Percentiles rank a stretch among this genome's conserved stretches.
These are phyloP conservation scores for Lymantria dispar DNA, from an alignment of 2,888 invertebrate genomes.

Conservation along the genomic window DNA sequence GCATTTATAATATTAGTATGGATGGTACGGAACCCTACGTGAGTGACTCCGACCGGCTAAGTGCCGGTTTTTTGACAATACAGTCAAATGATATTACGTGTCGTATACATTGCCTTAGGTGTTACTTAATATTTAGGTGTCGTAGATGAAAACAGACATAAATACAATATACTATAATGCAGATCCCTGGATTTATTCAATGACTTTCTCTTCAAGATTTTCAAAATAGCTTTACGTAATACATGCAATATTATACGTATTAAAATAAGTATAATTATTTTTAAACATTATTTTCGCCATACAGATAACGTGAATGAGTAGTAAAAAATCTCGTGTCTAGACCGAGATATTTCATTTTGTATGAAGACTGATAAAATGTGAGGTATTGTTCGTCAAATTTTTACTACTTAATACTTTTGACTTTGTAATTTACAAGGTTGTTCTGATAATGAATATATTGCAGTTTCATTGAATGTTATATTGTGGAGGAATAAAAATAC, in stretches of 20 bases:
- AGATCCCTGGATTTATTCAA: too few species aligned
- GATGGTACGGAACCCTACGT: too few species aligned
- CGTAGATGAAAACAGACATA: too few species aligned
- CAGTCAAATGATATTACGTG: too few species aligned
- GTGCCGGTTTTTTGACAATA: too few species aligned
- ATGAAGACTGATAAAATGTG: constrained; percentile 3
- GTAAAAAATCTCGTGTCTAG: background rate
- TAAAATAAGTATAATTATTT: background rate
- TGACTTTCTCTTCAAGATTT: background rate
- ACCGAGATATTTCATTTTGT: background rate
- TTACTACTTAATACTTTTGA: constrained; percentile 2
- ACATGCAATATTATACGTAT: background rate
- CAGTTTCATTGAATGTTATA: background rate
- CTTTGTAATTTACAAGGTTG: constrained; percentile 1
- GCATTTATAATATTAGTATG: too few species aligned
- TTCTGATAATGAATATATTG: background rate
- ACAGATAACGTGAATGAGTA: background rate
- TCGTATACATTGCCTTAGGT: too few species aligned
- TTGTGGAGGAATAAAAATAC: too few species aligned
- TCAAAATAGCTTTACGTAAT: background rate
- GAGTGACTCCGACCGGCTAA: too few species aligned
- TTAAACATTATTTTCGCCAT: background rate
- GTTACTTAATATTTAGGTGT: too few species aligned
- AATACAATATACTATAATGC: too few species aligned
- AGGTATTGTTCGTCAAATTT: background rate